Evolutionary conservation across 2,888 invertebrate genomes (phyloP), one percentile per base, ranked within the genome.

Genomic region (Pantelozetes paolii): DNA sequence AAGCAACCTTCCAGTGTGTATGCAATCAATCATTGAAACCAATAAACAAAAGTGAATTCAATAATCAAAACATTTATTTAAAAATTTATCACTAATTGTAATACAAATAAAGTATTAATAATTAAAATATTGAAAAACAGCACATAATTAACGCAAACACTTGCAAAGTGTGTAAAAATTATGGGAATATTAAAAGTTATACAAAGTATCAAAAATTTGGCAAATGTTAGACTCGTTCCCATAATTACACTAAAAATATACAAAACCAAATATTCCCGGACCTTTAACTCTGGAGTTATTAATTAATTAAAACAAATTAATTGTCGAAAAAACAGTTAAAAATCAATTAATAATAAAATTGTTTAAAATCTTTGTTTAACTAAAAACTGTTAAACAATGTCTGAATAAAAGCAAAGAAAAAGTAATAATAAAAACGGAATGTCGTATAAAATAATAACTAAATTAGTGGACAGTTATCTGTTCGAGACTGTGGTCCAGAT

Each of bases 131-230:
- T 62, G 62, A 62, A 32, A 62, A 30, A 62, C 62, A 62, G 62
- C 28, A 62, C 62, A 30, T 62, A 62, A 62, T 62, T 62, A 62
- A 62, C 62, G 62, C 30, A 30, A 62, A 62, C 62, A 62, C 62
- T 62, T 62, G 62, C 62, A 30, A 57, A 23, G 9, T 15, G 54
- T 30, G 15, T 30, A 18, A 6, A 5, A 62, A 62, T 62, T 62
- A 62, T 62, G 62, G 28, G 62, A 62, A 30, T 28, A 18, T 5
- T 5, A 62, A 8, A 3, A 30, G 3, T 32, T 32, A 6, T 5
- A 26, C 18, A 57, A 36, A 36, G 36, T 36, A 36, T 36, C 9
- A 57, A 57, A n/a, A 57, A 57, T 57, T 57, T 57, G 57, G 57
- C 57, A 57, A 26, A 45, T 13, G 18, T 50, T n/a, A 50, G 26